Evolutionary conservation across 2,888 invertebrate species (phyloP).

Genomic region (Perdita meconis): DNA sequence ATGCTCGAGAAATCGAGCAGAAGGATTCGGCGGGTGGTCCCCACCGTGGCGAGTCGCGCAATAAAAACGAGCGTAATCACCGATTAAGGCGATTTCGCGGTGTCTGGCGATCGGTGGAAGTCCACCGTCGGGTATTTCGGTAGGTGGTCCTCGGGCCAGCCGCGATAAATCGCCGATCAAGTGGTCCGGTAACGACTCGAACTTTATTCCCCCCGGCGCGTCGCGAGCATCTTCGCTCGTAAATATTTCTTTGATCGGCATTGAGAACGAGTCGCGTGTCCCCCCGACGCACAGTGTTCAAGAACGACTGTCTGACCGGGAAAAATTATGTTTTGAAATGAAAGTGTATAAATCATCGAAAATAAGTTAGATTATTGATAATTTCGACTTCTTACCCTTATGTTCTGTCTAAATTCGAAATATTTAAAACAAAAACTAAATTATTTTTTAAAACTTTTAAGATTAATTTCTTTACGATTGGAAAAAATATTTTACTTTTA

Average conservation of each 20-base stretch:
- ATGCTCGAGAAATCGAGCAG: not conserved
- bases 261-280: conserved; percentile 15
- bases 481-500: no score
- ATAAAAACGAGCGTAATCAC: conserved; percentile 22
- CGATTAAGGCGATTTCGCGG: conserved; percentile 23
- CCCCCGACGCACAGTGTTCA: no score
- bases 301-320: no score
- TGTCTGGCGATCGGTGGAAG: not conserved
- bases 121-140: conserved; percentile 2
- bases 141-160: conserved; percentile 24
- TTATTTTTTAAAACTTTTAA: no score
- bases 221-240: conserved; percentile 8
- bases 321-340: no score
- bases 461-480: no score
- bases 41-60: not conserved
- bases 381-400: no score
- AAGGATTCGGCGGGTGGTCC: conserved; percentile 26
- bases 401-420: no score
- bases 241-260: conserved; percentile 1
- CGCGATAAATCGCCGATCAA: conserved; percentile 30
- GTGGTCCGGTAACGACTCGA: conserved; percentile 6
- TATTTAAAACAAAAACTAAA: no score
- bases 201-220: conserved; percentile 9
- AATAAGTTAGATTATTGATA: no score
- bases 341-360: no score